These are phyloP conservation scores for Amphiprion ocellaris DNA, from an alignment of 2,113 vertebrate species.

Conservation along the genomic window DNA sequence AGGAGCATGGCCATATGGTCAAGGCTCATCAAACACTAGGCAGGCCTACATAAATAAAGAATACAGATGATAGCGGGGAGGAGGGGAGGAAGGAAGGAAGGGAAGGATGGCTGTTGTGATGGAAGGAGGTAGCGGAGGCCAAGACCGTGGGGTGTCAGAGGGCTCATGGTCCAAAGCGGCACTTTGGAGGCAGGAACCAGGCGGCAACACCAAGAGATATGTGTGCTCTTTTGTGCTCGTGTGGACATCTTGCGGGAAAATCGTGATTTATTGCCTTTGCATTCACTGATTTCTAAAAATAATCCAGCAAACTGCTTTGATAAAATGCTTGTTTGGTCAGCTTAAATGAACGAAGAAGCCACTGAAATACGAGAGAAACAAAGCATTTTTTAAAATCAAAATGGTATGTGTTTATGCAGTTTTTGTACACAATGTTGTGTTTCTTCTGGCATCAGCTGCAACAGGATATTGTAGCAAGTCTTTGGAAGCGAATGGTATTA, in stretches of 20 bases:
- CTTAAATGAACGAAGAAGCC: constrained; percentile 22
- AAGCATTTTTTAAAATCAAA: constrained; percentile 5
- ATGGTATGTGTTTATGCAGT: background rate
- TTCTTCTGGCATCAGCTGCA: background rate
- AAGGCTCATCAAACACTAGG: constrained; percentile 78
- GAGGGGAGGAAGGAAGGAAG: constrained; percentile 38
- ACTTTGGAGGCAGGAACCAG: background rate
- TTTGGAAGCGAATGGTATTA: background rate
- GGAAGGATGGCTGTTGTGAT: constrained; percentile 47
- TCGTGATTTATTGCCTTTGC: constrained; percentile 38
- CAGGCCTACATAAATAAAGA: constrained; percentile 74
- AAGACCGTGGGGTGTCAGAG: constrained; percentile 48
- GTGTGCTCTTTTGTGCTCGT: constrained; percentile 11
- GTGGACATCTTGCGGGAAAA: constrained; percentile 26
- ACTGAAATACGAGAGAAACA: background rate
- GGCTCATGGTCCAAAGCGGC: constrained; percentile 50
- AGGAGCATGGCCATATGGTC: constrained; percentile 79
- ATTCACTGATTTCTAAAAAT: constrained; percentile 42
- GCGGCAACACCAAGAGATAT: constrained; percentile 10
- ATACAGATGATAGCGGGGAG: constrained; percentile 70
- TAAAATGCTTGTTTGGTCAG: constrained; percentile 31
- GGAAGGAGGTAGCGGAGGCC: constrained; percentile 60
- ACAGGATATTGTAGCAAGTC: background rate
- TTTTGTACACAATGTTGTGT: background rate
- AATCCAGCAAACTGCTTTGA: constrained; percentile 25